Conservation (phyloP, 2,888 invertebrate species). For the Muscina levida region DNA sequence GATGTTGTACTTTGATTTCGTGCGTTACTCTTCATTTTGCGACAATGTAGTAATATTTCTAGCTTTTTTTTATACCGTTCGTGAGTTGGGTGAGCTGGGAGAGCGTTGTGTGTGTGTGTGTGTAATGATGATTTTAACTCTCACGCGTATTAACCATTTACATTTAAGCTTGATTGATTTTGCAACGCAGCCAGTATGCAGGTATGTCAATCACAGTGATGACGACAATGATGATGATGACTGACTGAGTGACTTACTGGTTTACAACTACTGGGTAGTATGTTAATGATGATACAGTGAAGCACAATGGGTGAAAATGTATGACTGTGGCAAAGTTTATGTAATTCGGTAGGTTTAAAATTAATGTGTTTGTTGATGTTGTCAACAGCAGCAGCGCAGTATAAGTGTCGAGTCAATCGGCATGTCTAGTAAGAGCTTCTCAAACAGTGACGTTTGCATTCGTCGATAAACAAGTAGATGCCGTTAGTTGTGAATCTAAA, state of each 20-base stretch:
- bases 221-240: neutral
- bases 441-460: too few species aligned
- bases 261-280: neutral
- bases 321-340: too few species aligned
- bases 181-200: neutral
- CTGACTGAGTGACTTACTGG: neutral
- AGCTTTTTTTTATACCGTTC: too few species aligned
- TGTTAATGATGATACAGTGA: constrained; percentile 3
- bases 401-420: too few species aligned
- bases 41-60: neutral
- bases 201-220: neutral
- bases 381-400: too few species aligned
- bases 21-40: constrained; percentile 5
- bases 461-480: too few species aligned
- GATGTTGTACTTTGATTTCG: constrained; percentile 22
- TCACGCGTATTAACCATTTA: constrained; percentile 35
- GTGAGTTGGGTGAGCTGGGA: neutral
- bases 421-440: too few species aligned
- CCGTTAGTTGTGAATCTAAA: too few species aligned
- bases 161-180: constrained; percentile 42
- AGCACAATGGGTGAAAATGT: neutral
- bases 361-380: too few species aligned
- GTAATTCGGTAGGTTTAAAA: too few species aligned
- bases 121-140: neutral
- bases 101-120: neutral